Conservation (phyloP, 2,888 invertebrate species). For the Crioceris asparagi region DNA sequence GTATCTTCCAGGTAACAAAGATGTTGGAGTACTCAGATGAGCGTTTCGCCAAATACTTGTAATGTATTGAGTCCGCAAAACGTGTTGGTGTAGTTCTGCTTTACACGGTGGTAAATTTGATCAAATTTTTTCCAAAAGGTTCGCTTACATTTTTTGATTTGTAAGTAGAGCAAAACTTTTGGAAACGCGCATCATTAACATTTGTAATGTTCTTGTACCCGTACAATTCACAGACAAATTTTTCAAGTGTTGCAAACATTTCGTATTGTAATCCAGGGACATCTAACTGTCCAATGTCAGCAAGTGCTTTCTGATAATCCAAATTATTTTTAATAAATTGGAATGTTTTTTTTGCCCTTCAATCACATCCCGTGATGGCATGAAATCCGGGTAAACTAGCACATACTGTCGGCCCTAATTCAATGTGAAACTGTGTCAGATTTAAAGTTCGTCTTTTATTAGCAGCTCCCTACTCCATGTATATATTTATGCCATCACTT, state of each 20-base stretch:
- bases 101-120: constrained; percentile 17
- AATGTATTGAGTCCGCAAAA: too few species aligned
- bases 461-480: too few species aligned
- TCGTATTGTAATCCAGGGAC: constrained; percentile 10
- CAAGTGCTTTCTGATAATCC: constrained; percentile 15
- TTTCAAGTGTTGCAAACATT: constrained; percentile 10
- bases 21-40: too few species aligned
- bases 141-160: constrained; percentile 2
- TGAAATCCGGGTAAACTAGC: too few species aligned
- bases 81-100: constrained; percentile 22
- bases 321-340: constrained; percentile 6
- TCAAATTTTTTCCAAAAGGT: constrained; percentile 7
- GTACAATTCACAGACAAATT: constrained; percentile 18
- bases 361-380: too few species aligned
- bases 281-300: constrained; percentile 9
- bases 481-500: too few species aligned
- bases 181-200: constrained; percentile 10
- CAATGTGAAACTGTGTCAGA: too few species aligned
- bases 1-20: too few species aligned
- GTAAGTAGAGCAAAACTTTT: constrained; percentile 6
- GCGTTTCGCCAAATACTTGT: too few species aligned
- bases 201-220: constrained; percentile 9
- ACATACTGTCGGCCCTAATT: too few species aligned
- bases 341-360: too few species aligned
- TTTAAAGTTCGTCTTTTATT: too few species aligned